Evolutionary conservation across 2,888 invertebrate species (phyloP).

Genomic region (Ectobius pallidus): DNA sequence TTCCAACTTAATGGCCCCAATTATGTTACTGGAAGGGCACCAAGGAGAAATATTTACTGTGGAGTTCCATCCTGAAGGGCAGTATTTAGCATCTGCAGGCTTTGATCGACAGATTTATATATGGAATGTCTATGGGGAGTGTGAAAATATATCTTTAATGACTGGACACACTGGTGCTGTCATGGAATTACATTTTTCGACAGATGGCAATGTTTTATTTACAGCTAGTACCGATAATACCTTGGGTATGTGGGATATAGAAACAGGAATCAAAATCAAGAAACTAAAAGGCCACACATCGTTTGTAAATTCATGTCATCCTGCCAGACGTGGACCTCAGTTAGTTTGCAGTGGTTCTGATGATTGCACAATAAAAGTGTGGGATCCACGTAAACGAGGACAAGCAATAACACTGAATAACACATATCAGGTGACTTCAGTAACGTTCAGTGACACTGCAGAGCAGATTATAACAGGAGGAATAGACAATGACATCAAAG

Average conservation of each 20-base stretch:
- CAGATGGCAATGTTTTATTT: slow-evolving; percentile 83
- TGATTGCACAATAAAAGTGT: slow-evolving; percentile 89
- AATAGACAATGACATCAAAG: slow-evolving; percentile 96
- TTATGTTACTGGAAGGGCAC: slow-evolving; percentile 96
- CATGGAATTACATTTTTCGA: slow-evolving; percentile 89
- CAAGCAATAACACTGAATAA: slow-evolving; percentile 72
- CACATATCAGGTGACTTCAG: slow-evolving; percentile 80
- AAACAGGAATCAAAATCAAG: slow-evolving; percentile 84
- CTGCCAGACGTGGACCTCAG: slow-evolving; percentile 86
- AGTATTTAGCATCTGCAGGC: slow-evolving; percentile 91
- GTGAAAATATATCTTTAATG: slow-evolving; percentile 94
- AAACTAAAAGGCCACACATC: slow-evolving; percentile 75
- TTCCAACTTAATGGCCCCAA: slow-evolving; percentile 88
- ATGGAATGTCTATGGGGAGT: slow-evolving; percentile 98
- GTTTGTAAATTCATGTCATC: slow-evolving; percentile 65
- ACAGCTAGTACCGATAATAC: slow-evolving; percentile 95
- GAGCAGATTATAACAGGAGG: slow-evolving; percentile 95
- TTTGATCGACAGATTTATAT: slow-evolving; percentile 95
- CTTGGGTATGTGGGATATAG: slow-evolving; percentile 94
- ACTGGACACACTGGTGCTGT: slow-evolving; percentile 95
- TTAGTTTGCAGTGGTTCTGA: slow-evolving; percentile 93
- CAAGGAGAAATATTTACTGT: slow-evolving; percentile 93
- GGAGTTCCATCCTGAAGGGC: slow-evolving; percentile 96
- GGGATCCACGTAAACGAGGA: slow-evolving; percentile 91
- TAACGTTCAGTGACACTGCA: slow-evolving; percentile 93